Conservation (phyloP, 2,113 vertebrate species). For the Tympanuchus pallidicinctus region DNA sequence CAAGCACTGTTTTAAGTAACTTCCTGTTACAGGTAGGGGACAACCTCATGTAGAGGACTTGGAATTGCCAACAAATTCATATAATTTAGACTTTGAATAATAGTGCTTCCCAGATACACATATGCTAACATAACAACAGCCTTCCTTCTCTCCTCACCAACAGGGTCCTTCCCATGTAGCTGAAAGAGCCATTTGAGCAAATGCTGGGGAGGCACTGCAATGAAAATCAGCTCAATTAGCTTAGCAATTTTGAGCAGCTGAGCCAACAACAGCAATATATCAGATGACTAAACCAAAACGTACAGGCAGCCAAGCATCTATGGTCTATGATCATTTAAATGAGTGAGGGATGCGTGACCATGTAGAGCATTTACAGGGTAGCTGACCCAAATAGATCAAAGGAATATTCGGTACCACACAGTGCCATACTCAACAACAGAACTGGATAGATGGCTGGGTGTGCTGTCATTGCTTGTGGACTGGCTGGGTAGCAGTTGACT, state of each 20-base stretch:
- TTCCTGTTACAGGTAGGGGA: neutral
- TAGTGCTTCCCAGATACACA: neutral
- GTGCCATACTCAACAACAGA: neutral
- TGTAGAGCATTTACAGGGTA: neutral
- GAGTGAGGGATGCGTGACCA: neutral
- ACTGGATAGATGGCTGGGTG: neutral
- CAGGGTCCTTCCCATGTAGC: neutral
- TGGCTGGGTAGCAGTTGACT: neutral
- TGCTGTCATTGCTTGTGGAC: neutral
- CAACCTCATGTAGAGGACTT: neutral
- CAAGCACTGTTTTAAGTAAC: neutral
- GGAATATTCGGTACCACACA: neutral
- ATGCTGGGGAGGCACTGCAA: neutral
- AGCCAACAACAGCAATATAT: fast-evolving
- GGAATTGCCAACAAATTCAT: neutral
- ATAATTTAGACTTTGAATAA: neutral
- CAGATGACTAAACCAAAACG: neutral
- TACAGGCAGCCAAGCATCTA: neutral
- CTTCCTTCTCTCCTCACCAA: neutral
- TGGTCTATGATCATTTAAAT: neutral
- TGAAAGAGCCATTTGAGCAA: neutral
- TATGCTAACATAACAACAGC: neutral
- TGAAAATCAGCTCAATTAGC: neutral
- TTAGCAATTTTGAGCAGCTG: neutral
- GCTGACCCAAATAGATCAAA: neutral